Conservation (phyloP, 2,113 vertebrate genomes). For the Tetraodon nigroviridis region DNA sequence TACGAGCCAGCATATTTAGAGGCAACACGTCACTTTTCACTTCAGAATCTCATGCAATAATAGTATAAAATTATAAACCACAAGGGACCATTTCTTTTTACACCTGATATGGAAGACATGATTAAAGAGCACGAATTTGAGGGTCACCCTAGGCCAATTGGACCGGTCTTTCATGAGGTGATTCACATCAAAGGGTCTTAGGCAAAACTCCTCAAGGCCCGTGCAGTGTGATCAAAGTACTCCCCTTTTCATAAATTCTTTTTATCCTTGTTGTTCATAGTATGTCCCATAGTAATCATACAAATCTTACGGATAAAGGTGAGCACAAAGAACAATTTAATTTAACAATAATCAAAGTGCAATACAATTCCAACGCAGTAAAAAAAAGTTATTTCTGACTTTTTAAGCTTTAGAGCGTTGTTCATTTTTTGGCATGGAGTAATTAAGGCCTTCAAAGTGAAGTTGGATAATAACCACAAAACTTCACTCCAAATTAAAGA, state of each 20-base stretch:
- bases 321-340: constrained; percentile 59
- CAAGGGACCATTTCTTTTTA: constrained; percentile 47
- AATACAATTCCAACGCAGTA: constrained; percentile 53
- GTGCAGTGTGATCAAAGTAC: constrained; percentile 69
- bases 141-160: constrained; percentile 67
- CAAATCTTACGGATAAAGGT: constrained; percentile 49
- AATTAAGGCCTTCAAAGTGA: constrained; percentile 73
- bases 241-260: constrained; percentile 55
- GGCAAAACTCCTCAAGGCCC: constrained; percentile 72
- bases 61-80: constrained; percentile 47
- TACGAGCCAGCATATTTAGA: constrained; percentile 47
- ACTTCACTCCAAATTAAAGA: constrained; percentile 70
- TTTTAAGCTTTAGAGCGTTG: constrained; percentile 71
- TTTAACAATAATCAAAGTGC: constrained; percentile 50
- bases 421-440: constrained; percentile 71
- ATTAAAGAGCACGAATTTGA: constrained; percentile 74
- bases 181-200: constrained; percentile 74
- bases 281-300: constrained; percentile 54
- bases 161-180: constrained; percentile 73
- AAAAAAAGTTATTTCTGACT: constrained; percentile 64
- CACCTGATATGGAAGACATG: constrained; percentile 66
- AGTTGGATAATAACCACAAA: constrained; percentile 74
- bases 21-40: constrained; percentile 52
- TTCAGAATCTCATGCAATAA: constrained; percentile 31
- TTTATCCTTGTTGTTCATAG: constrained; percentile 69